phyloP scores from a whole-genome alignment of 2,888 invertebrate genomes.

The Lathronympha strigana region DNA sequence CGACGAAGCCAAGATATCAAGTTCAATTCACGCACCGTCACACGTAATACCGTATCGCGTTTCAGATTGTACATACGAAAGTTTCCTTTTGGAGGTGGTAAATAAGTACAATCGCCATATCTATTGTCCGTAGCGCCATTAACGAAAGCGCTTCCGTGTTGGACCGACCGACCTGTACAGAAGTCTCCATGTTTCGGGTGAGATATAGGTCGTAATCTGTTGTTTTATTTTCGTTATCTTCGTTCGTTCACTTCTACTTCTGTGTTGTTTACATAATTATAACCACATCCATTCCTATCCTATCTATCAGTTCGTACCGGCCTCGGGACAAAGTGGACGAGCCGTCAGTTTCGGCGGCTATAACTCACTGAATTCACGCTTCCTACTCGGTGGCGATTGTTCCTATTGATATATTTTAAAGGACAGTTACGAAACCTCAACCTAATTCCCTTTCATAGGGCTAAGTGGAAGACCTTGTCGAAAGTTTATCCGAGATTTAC shows the following conservation, averaged over 20 bases:
- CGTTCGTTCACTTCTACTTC: conserved; percentile 34
- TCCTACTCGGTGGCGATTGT: conserved; percentile 34
- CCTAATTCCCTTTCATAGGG: conserved; percentile 47
- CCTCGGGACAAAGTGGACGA: conserved; percentile 25
- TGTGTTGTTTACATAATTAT: conserved; percentile 35
- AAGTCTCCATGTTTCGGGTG: conserved; percentile 40
- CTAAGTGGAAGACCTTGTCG: conserved; percentile 55
- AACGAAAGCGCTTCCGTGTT: conserved; percentile 28
- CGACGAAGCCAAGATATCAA: conserved; percentile 43
- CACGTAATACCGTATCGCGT: conserved; percentile 41
- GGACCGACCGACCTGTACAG: conserved; percentile 20
- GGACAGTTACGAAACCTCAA: conserved; percentile 43
- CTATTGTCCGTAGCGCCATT: conserved; percentile 24
- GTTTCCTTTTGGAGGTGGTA: conserved; percentile 45
- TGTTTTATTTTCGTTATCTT: conserved; percentile 40
- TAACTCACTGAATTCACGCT: conserved; percentile 30
- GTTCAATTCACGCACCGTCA: conserved; percentile 44
- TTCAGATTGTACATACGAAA: conserved; percentile 39
- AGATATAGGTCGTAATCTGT: conserved; percentile 31
- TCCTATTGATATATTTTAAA: conserved; percentile 42
- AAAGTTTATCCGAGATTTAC: conserved; percentile 69
- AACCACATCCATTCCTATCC: conserved; percentile 29
- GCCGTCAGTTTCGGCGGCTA: conserved; percentile 31
- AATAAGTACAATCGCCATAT: conserved; percentile 29
- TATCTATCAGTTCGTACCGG: conserved; percentile 36